Conservation (phyloP, 2,797 vertebrate species). For the Varecia variegata region DNA sequence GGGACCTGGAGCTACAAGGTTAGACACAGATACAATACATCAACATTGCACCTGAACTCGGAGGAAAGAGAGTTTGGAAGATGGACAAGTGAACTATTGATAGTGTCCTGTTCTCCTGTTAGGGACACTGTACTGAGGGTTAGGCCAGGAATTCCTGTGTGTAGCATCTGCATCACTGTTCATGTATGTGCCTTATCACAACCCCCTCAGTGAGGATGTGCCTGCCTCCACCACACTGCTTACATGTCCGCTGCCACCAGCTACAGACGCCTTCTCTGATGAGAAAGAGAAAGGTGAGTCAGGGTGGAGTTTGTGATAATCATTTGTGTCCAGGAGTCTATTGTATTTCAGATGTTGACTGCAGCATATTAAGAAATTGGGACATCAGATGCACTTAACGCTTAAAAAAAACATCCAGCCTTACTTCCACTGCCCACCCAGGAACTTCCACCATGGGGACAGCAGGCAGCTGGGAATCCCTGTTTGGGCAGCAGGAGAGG, state of each 20-base stretch:
- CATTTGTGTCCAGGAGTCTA: background rate
- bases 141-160: background rate
- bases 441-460: background rate
- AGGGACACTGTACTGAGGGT: background rate
- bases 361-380: background rate
- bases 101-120: background rate
- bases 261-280: background rate
- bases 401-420: background rate
- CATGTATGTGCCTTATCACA: background rate
- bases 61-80: background rate
- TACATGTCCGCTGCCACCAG: background rate
- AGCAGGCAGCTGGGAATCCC: background rate
- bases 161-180: background rate
- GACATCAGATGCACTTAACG: background rate
- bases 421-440: background rate
- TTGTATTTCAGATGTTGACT: background rate
- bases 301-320: background rate
- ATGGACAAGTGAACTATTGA: too few relatives aligned
- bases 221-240: background rate
- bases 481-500: background rate
- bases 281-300: background rate
- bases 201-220: background rate
- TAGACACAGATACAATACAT: background rate
- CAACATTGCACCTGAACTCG: background rate
- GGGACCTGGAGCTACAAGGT: background rate